These are phyloP conservation scores for Brachionus paranguensis DNA, from an alignment of 1,140 invertebrate genomes.

Conservation along the genomic window DNA sequence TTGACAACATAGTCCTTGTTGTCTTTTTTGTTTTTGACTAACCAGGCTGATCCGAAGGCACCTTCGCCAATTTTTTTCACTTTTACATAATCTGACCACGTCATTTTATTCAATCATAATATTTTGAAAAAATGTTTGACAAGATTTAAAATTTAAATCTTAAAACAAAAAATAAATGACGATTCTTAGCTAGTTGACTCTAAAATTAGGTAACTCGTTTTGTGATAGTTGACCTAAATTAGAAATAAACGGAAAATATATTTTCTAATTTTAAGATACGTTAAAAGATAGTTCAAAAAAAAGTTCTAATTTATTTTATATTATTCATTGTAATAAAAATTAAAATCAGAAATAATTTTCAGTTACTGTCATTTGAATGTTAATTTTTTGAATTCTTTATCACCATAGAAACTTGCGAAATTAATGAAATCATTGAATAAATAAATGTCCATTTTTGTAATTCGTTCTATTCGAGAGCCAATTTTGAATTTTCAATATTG, in stretches of 20 bases:
- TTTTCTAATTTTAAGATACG: neutral
- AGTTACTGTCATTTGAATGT: neutral
- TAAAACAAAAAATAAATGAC: neutral
- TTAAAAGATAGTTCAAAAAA: neutral
- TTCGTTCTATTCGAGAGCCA: neutral
- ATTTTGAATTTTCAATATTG: too few species aligned
- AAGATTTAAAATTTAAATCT: neutral
- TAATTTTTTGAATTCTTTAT: neutral
- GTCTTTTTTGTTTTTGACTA: neutral
- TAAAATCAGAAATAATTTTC: neutral
- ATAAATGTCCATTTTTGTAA: neutral
- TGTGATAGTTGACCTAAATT: neutral
- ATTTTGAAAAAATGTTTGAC: neutral
- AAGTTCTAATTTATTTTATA: neutral
- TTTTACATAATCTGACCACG: constrained; percentile 22
- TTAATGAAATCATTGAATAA: neutral
- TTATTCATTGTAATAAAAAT: neutral
- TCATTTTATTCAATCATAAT: neutral
- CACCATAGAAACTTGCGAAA: neutral
- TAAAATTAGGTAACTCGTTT: neutral
- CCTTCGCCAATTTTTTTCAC: constrained; percentile 36
- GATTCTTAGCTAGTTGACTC: neutral
- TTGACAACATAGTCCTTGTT: neutral
- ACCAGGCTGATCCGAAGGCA: constrained; percentile 9
- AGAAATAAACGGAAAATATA: neutral